phyloP scores from a whole-genome alignment of 2,113 vertebrate genomes.

The Eublepharis macularius region DNA sequence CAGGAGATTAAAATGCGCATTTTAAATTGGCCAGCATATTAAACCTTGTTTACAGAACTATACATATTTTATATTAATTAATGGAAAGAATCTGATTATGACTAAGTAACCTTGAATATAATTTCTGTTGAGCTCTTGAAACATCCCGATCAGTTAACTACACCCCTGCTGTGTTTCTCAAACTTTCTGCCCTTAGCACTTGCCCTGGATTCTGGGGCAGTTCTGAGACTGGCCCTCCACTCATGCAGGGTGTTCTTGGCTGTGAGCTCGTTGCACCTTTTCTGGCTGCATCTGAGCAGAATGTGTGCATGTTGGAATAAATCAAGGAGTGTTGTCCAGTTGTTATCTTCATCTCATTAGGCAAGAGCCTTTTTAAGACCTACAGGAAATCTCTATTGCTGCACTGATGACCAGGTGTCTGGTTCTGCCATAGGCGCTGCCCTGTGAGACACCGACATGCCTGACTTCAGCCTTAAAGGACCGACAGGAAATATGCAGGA shows the following conservation, averaged over 20 bases:
- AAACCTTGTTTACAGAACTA: constrained; percentile 9
- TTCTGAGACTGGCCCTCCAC: background rate
- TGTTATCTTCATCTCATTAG: constrained; percentile 6
- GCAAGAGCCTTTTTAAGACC: constrained; percentile 38
- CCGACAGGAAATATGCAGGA: too few relatives aligned
- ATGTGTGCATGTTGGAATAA: background rate
- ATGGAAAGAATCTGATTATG: background rate
- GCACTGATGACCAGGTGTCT: constrained; percentile 28
- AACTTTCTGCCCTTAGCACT: background rate
- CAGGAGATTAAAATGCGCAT: constrained; percentile 2
- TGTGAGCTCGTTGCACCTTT: background rate
- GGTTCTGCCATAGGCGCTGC: too few relatives aligned
- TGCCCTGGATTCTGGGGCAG: background rate
- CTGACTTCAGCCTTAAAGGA: too few relatives aligned
- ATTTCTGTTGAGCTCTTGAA: background rate
- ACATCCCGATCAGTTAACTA: background rate
- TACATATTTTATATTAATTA: constrained; percentile 11
- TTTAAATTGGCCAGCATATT: background rate
- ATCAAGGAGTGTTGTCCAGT: too few relatives aligned
- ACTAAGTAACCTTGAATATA: constrained; percentile 2
- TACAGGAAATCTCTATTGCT: constrained; percentile 38
- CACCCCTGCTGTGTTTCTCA: background rate
- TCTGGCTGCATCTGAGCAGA: background rate
- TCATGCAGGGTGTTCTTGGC: background rate
- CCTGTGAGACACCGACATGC: too few relatives aligned